Base-by-base conservation (phyloP, 2,113 vertebrate genomes). In the Sciurus niger region DNA sequence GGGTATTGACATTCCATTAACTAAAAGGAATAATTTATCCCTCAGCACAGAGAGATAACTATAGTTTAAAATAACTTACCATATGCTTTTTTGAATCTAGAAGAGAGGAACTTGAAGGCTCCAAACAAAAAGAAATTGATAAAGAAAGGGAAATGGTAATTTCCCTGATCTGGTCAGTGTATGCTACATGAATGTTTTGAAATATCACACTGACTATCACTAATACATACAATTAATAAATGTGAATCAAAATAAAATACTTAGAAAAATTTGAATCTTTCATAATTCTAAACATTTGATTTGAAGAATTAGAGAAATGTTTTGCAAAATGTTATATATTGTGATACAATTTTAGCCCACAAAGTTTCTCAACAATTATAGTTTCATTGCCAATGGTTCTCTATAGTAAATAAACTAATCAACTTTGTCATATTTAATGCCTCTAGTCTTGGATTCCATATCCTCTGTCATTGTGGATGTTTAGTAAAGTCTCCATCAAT, bases 221-320 rank as follows among this genome's bases (percentile, higher is more conserved):
- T 51, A 53, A 32, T 28, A 14, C 20, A 9, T 34, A 2, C 24
- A 70, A 72, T 22, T 58, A 70, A 43, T 40, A 58, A 43, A 70
- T 82, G n/a, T 8, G 37, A 53, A 37, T 67, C 32, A 53, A 68
- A 68, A 68, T 34, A 68, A 70, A 34, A 14, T 70, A 80, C 48
- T 2, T 30, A 78, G 6, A 34, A 79, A 68, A 67, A 68, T 32
- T 60, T 37, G 30, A 20, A 24, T 4, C 9, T 60, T 85, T 88
- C 43, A 80, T 85, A 82, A 74, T 93, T 94, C 43, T 96, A 78
- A 37, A 87, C 17, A 80, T 30, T 95, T 95, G 16, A 94, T 63
- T 90, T 88, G 53, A 94, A 92, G 94, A 95, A 76, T 40, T 68
- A 90, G 32, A 93, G 53, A 88, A 80, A 28, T 74, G 3, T 30